A percentile compares a stretch with the other conserved stretches of the same genome.
phyloP scores from a whole-genome alignment of 2,888 invertebrate species.

The Lypha dubia region DNA sequence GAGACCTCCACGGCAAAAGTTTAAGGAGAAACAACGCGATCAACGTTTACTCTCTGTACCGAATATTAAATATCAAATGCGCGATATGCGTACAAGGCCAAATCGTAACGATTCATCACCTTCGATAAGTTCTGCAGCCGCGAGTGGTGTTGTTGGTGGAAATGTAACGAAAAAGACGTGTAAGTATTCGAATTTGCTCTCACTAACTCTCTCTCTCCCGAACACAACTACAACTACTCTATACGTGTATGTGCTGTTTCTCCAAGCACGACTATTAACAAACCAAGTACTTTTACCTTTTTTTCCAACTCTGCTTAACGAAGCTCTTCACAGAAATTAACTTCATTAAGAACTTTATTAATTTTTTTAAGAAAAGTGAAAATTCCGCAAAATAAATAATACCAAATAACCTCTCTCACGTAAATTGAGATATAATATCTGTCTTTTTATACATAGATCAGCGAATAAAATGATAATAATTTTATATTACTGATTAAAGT shows the following conservation, averaged over 20 bases:
- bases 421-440: neutral
- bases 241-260: slow-evolving; percentile 66
- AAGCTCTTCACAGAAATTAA: slow-evolving; percentile 36
- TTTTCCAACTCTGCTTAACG: slow-evolving; percentile 24
- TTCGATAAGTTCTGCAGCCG: slow-evolving; percentile 85
- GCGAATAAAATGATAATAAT: neutral
- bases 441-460: neutral
- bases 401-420: neutral
- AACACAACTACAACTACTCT: slow-evolving; percentile 67
- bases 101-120: slow-evolving; percentile 82
- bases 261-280: slow-evolving; percentile 66
- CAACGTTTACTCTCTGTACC: slow-evolving; percentile 90
- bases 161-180: slow-evolving; percentile 93
- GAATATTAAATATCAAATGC: slow-evolving; percentile 87
- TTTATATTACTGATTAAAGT: slow-evolving; percentile 27
- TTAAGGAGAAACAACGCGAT: slow-evolving; percentile 86
- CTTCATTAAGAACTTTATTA: slow-evolving; percentile 10
- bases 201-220: slow-evolving; percentile 52
- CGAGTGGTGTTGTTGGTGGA: slow-evolving; percentile 84
- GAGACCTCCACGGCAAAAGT: slow-evolving; percentile 85
- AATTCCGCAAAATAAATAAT: neutral
- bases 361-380: neutral
- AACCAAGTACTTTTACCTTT: slow-evolving; percentile 45
- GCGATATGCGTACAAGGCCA: slow-evolving; percentile 81
- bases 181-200: slow-evolving; percentile 86